Conservation (phyloP, 2,888 invertebrate genomes). For the Gandaritis pyraliata region DNA sequence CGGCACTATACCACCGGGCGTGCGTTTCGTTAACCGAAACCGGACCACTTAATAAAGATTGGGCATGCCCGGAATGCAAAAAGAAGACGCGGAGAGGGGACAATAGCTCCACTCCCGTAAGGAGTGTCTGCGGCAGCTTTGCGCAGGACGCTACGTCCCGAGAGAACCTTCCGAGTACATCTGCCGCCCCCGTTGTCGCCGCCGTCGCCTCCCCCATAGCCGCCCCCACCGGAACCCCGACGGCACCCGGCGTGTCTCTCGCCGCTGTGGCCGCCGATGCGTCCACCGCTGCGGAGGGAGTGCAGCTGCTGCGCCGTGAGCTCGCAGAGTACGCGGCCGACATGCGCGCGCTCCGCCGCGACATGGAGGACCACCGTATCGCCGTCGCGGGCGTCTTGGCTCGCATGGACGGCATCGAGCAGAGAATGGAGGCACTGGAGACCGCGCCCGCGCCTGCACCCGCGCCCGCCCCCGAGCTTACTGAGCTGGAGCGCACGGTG, state of each 20-base stretch:
- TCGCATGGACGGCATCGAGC: slow-evolving; percentile 1
- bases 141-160: background rate
- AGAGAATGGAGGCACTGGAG: slow-evolving; percentile 4
- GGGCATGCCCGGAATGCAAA: background rate
- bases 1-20: background rate
- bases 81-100: background rate
- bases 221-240: background rate
- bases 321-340: background rate
- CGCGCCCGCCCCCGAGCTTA: background rate
- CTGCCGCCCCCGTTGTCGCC: background rate
- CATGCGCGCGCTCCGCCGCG: slow-evolving; percentile 4
- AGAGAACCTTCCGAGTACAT: background rate
- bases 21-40: background rate
- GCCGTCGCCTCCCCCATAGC: no score
- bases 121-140: no score
- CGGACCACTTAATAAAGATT: background rate
- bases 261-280: background rate
- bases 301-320: background rate
- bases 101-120: background rate
- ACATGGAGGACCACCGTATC: slow-evolving; percentile 1
- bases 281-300: background rate
- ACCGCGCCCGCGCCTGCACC: background rate
- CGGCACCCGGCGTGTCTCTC: background rate
- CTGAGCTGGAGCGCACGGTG: background rate
- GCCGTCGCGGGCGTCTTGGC: background rate